These are phyloP conservation scores for Abramis brama DNA, from an alignment of 2,113 vertebrate species.

Conservation along the genomic window DNA sequence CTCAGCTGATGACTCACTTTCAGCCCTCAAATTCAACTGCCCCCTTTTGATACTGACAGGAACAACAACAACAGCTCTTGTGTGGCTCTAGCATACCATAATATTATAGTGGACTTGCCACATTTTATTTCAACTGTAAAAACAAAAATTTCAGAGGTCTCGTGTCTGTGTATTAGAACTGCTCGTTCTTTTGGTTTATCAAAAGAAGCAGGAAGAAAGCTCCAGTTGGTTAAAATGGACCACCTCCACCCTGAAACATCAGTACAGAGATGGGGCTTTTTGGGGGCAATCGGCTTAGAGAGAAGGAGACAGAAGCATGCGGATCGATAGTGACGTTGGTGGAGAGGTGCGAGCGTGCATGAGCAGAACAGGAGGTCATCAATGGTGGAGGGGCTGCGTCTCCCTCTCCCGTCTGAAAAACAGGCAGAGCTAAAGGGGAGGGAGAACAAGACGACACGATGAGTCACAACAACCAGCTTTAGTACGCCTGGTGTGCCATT, in stretches of 20 bases:
- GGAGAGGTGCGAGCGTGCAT: slow-evolving; percentile 76
- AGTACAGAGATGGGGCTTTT: slow-evolving; percentile 56
- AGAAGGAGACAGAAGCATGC: slow-evolving; percentile 73
- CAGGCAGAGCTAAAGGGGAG: slow-evolving; percentile 76
- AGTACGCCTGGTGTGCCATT: slow-evolving; percentile 79
- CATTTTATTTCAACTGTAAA: background rate
- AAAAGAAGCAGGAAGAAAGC: slow-evolving; percentile 17
- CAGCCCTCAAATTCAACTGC: slow-evolving; percentile 51
- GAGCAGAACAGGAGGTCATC: slow-evolving; percentile 78
- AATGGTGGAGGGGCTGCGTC: slow-evolving; percentile 70
- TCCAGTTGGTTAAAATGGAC: slow-evolving; percentile 45
- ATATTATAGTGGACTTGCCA: background rate
- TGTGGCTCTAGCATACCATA: slow-evolving; percentile 11
- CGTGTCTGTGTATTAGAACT: background rate
- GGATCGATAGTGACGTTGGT: slow-evolving; percentile 75
- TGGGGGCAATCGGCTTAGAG: slow-evolving; percentile 54
- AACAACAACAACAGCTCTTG: slow-evolving; percentile 18
- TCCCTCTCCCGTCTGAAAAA: slow-evolving; percentile 77
- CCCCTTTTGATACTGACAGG: slow-evolving; percentile 23
- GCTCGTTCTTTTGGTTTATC: background rate
- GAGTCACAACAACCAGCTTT: slow-evolving; percentile 81
- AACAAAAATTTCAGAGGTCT: slow-evolving; percentile 10
- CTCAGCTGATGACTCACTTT: slow-evolving; percentile 54
- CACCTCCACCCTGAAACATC: slow-evolving; percentile 47
- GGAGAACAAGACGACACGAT: slow-evolving; percentile 79